These are phyloP conservation scores for Capricornis sumatraensis DNA, from an alignment of 2,113 vertebrate genomes.

Conservation along the genomic window DNA sequence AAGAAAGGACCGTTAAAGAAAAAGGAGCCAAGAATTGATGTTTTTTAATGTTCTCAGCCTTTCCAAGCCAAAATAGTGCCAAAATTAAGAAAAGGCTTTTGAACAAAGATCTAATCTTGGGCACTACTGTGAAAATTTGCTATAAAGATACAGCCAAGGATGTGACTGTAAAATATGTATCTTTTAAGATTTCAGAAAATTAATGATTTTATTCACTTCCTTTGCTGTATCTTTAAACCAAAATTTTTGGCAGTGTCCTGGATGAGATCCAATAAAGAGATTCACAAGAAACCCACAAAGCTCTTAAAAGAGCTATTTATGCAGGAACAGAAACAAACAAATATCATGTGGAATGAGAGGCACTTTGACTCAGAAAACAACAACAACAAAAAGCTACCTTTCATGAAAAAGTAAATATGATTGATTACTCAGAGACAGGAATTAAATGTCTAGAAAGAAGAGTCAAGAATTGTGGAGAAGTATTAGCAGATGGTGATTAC, in stretches of 20 bases:
- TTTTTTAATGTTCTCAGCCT: background rate
- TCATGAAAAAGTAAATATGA: background rate
- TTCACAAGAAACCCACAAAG: background rate
- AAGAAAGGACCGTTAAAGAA: background rate
- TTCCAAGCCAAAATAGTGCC: background rate
- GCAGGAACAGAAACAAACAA: background rate
- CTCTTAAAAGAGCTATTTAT: background rate
- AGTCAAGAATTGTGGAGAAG: background rate
- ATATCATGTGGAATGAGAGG: background rate
- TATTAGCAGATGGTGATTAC: no score
- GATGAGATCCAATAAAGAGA: background rate
- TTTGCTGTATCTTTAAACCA: background rate
- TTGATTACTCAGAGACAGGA: background rate
- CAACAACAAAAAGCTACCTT: background rate
- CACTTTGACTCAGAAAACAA: background rate
- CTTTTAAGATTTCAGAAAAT: background rate
- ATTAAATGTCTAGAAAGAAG: background rate
- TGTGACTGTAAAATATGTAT: background rate
- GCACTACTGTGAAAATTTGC: background rate
- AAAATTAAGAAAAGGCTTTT: background rate
- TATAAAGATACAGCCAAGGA: background rate
- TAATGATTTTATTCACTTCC: background rate
- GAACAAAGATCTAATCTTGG: background rate
- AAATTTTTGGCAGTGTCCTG: background rate
- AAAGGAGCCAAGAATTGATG: background rate